phyloP scores from a whole-genome alignment of 2,113 vertebrate species.

The Parotia lawesii region DNA sequence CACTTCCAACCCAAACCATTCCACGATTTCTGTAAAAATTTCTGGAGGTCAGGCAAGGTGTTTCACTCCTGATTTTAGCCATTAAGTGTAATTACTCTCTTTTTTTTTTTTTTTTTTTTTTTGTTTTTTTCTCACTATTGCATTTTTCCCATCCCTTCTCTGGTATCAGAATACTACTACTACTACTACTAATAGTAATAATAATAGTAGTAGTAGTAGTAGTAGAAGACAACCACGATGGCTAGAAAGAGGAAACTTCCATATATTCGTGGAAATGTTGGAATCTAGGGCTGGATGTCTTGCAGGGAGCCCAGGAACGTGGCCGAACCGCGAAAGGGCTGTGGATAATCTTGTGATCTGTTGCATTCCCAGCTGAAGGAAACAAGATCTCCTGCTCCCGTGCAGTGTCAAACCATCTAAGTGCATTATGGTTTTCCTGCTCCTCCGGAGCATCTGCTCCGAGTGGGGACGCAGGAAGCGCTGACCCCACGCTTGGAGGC shows the following conservation, averaged over 20 bases:
- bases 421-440: neutral
- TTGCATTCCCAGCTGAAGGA: neutral
- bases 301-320: neutral
- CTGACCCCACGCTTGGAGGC: neutral
- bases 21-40: neutral
- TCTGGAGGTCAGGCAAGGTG: neutral
- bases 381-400: neutral
- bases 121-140: neutral
- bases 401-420: neutral
- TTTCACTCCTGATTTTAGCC: neutral
- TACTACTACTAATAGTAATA: no score
- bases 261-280: accelerated
- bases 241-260: neutral
- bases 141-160: neutral
- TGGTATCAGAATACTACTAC: neutral
- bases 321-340: neutral
- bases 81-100: neutral
- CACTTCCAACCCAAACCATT: neutral
- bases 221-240: neutral
- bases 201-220: neutral
- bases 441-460: neutral
- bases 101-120: neutral
- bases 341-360: neutral
- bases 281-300: neutral
- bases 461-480: neutral